Conservation (phyloP, 2,113 vertebrate species). For the Meriones unguiculatus region DNA sequence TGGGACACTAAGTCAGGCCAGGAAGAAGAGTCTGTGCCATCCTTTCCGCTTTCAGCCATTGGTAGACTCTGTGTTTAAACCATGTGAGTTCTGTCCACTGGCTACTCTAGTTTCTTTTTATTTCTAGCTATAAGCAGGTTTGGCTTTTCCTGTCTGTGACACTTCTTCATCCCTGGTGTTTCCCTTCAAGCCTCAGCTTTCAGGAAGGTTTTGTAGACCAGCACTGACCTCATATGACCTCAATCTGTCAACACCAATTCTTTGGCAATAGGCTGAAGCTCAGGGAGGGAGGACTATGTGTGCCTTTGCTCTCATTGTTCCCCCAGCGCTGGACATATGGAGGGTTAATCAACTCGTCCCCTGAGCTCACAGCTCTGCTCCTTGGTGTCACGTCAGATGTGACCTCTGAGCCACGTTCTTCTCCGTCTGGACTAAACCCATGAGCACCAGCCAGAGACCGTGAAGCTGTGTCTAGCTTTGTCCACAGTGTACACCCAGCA, state of each 20-base stretch:
- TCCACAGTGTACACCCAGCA: neutral
- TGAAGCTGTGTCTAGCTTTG: neutral
- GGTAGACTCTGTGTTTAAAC: neutral
- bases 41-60: neutral
- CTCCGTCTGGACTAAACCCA: constrained; percentile 1
- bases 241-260: neutral
- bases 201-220: neutral
- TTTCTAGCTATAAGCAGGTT: neutral
- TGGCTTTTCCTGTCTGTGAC: neutral
- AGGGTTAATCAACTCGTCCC: neutral
- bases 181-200: neutral
- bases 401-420: constrained; percentile 9
- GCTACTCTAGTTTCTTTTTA: neutral
- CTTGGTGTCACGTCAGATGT: neutral
- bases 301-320: neutral
- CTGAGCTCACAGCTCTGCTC: neutral
- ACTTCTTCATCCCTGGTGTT: no score
- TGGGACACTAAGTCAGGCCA: neutral
- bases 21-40: neutral
- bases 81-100: neutral
- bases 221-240: neutral
- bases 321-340: neutral
- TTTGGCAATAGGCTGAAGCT: neutral
- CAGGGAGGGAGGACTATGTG: neutral
- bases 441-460: neutral